phyloP scores from a whole-genome alignment of 2,113 vertebrate species.

The Percopsis transmontana region DNA sequence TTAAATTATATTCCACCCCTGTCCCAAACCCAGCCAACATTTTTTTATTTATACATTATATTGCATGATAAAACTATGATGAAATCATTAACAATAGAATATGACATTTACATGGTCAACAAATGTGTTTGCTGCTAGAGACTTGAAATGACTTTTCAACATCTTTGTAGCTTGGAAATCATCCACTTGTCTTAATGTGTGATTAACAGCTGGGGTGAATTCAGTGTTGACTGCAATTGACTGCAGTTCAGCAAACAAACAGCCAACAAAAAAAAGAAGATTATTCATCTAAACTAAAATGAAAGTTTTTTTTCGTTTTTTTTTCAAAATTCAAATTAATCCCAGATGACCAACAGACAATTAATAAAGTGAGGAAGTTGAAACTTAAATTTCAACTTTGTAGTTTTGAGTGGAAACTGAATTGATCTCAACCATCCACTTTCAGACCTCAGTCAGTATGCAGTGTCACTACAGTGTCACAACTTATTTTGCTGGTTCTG shows the following conservation, averaged over 20 bases:
- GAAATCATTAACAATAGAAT: constrained; percentile 56
- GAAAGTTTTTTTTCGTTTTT: constrained; percentile 24
- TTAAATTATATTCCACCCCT: constrained; percentile 28
- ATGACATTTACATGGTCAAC: constrained; percentile 66
- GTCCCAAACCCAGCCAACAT: constrained; percentile 35
- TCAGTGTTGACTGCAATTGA: constrained; percentile 29
- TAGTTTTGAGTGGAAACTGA: constrained; percentile 51
- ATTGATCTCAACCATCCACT: constrained; percentile 55
- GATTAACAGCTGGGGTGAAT: constrained; percentile 50
- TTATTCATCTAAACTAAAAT: constrained; percentile 25
- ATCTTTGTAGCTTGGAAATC: constrained; percentile 36
- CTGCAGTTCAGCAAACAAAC: constrained; percentile 24
- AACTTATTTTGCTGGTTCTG: constrained; percentile 76
- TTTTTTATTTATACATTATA: constrained; percentile 65
- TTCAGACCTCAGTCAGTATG: constrained; percentile 58
- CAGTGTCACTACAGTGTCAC: constrained; percentile 68
- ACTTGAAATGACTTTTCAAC: constrained; percentile 47
- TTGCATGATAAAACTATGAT: constrained; percentile 69
- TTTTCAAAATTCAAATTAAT: too few species aligned
- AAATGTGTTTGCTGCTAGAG: constrained; percentile 46
- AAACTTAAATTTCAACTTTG: background rate
- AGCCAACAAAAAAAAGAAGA: constrained; percentile 6
- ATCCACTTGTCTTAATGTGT: constrained; percentile 29
- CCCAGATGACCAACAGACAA: too few species aligned
- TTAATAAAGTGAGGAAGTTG: too few species aligned